A percentile compares a stretch with the other conserved stretches of the same genome.
Evolutionary conservation across 2,113 vertebrate genomes (phyloP).

Genomic region (Cryptomyrus ogoouensis): DNA sequence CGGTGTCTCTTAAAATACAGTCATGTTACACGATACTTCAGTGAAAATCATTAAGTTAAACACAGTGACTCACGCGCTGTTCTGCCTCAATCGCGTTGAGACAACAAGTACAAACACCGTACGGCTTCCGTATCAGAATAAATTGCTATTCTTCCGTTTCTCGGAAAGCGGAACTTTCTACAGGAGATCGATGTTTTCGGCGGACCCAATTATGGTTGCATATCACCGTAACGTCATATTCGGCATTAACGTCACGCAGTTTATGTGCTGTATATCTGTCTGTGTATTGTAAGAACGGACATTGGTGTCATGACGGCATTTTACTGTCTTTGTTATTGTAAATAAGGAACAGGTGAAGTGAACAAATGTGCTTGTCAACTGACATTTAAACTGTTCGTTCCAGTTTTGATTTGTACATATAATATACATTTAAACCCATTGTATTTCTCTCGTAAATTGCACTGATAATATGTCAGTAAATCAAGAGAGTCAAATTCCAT

Average conservation of each 20-base stretch:
- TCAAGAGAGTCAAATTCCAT: not conserved
- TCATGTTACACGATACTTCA: not conserved
- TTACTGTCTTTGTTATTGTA: not conserved
- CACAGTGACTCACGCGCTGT: not conserved
- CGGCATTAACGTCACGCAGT: not conserved
- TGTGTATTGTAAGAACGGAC: not conserved
- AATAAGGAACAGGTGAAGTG: not conserved
- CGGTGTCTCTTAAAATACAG: not conserved
- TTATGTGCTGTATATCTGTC: no score
- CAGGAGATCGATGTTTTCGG: not conserved
- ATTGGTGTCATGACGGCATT: not conserved
- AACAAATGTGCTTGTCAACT: not conserved
- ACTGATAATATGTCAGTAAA: not conserved
- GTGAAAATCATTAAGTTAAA: not conserved
- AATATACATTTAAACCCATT: not conserved
- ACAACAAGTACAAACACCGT: not conserved
- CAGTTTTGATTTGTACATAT: not conserved
- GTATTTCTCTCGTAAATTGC: not conserved
- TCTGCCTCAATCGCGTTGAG: not conserved
- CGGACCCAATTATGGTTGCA: not conserved
- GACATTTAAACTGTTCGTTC: not conserved
- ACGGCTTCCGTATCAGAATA: not conserved
- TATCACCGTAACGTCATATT: not conserved
- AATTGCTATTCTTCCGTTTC: not conserved
- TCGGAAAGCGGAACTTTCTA: not conserved